These are phyloP conservation scores for Morinoia aosen DNA, from an alignment of 2,888 invertebrate genomes.

Conservation along the genomic window DNA sequence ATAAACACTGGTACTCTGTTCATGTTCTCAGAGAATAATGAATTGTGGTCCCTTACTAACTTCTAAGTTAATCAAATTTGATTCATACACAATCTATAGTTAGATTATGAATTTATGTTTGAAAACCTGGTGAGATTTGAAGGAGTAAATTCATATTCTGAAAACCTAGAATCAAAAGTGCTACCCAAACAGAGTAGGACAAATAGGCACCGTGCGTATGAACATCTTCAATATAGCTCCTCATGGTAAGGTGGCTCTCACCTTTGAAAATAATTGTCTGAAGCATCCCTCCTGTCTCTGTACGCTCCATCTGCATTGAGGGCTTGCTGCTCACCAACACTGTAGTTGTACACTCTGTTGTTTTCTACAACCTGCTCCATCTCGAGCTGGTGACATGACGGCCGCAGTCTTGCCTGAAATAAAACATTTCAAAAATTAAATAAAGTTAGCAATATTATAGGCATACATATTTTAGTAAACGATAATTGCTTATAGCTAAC, in stretches of 20 bases:
- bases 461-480: no score
- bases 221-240: conserved; percentile 64
- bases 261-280: conserved; percentile 68
- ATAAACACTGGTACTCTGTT: no score
- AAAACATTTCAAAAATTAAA: background rate
- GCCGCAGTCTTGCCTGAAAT: conserved; percentile 61
- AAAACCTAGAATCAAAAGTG: background rate
- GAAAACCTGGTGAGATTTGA: background rate
- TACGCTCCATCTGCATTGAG: conserved; percentile 82
- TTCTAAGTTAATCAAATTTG: no score
- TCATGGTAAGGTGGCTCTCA: conserved; percentile 71
- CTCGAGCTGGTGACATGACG: conserved; percentile 79
- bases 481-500: no score
- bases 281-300: conserved; percentile 60
- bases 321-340: conserved; percentile 89
- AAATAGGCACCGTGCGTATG: background rate
- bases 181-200: background rate
- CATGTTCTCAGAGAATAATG: no score
- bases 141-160: background rate
- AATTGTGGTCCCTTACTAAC: no score
- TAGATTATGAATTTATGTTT: no score
- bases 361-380: conserved; percentile 84
- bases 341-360: conserved; percentile 81
- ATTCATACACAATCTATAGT: no score
- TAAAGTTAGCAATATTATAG: no score